Evolutionary conservation across 2,888 invertebrate genomes (phyloP).

Genomic region (Tinea trinotella): DNA sequence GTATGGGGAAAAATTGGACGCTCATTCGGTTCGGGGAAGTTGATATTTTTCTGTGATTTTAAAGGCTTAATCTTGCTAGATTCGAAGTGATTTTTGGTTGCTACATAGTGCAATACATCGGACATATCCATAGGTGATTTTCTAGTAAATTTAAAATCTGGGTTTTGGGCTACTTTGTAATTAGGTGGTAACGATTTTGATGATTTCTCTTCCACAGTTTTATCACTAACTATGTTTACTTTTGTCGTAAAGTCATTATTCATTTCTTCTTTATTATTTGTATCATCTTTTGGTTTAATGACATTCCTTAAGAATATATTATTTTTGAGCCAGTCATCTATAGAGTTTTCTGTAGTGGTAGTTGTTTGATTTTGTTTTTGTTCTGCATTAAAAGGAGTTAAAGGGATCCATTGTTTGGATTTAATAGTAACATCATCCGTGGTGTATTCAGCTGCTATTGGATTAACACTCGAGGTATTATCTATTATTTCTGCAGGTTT

Average conservation of each 20-base stretch:
- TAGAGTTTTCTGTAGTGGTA: constrained; percentile 30
- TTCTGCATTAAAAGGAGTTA: background rate
- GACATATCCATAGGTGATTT: constrained; percentile 45
- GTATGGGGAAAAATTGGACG: constrained; percentile 3
- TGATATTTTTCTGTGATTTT: constrained; percentile 21
- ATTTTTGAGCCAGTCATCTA: constrained; percentile 39
- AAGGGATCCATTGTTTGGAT: constrained; percentile 2
- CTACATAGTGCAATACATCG: constrained; percentile 50
- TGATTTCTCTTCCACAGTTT: constrained; percentile 30
- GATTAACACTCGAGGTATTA: background rate
- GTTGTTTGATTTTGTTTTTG: background rate
- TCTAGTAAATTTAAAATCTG: constrained; percentile 36
- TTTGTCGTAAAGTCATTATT: constrained; percentile 30
- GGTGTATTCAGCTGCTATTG: background rate
- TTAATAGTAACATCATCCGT: background rate
- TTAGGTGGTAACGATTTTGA: constrained; percentile 37
- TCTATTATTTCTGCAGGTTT: background rate
- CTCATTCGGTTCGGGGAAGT: background rate
- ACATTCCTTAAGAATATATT: constrained; percentile 56
- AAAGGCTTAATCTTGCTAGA: constrained; percentile 47
- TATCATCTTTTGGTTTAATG: constrained; percentile 27
- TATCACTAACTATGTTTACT: constrained; percentile 25
- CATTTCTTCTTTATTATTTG: constrained; percentile 20
- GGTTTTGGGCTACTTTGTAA: constrained; percentile 31
- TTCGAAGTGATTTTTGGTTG: constrained; percentile 54